A percentile compares a stretch with the other conserved stretches of the same genome.
Evolutionary conservation across 2,888 invertebrate genomes (phyloP).

Genomic region (Charanyca ferruginea): DNA sequence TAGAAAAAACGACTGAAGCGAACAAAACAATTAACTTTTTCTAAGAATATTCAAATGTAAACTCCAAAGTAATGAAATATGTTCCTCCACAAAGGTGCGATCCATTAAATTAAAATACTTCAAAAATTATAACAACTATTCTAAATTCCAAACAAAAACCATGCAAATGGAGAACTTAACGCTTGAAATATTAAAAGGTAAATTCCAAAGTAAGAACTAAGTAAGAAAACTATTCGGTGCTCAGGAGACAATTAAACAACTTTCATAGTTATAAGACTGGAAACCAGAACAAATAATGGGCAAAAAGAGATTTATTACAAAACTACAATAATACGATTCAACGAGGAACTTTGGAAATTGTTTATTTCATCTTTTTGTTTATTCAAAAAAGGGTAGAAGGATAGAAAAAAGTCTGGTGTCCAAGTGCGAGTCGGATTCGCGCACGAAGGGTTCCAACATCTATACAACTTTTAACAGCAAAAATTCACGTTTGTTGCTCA

Average conservation of each 20-base stretch:
- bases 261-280: constrained; percentile 23
- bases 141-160: constrained; percentile 14
- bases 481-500: no score
- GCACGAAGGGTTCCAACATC: no score
- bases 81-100: constrained; percentile 22
- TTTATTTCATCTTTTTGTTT: constrained; percentile 39
- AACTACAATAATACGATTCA: constrained; percentile 23
- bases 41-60: constrained; percentile 8
- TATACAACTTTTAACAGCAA: no score
- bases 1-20: neutral
- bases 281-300: constrained; percentile 21
- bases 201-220: constrained; percentile 26
- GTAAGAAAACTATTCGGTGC: constrained; percentile 37
- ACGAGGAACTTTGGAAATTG: constrained; percentile 25
- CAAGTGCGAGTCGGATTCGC: no score
- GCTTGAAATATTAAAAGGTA: constrained; percentile 50
- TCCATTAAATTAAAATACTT: constrained; percentile 48
- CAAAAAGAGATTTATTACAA: constrained; percentile 38
- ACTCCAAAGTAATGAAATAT: constrained; percentile 19
- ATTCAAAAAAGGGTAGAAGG: neutral
- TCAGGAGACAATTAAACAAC: constrained; percentile 41
- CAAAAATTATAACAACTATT: constrained; percentile 12
- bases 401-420: neutral
- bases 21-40: constrained; percentile 11
- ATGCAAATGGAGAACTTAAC: constrained; percentile 14